These are phyloP conservation scores for Scomberomorus guttatus DNA, from an alignment of 2,797 vertebrate species.

Conservation along the genomic window DNA sequence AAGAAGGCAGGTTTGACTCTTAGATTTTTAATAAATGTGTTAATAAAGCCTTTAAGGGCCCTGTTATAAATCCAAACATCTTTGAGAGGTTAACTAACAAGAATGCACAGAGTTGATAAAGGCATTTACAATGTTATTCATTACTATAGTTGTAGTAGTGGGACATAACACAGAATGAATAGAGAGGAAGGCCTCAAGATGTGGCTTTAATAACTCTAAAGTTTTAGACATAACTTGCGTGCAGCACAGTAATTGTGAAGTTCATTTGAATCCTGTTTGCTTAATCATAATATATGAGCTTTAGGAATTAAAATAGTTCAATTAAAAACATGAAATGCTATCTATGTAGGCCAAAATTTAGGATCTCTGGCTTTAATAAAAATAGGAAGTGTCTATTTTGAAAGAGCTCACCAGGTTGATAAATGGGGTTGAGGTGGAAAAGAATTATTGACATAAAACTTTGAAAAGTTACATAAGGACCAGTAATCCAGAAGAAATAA, in stretches of 20 bases:
- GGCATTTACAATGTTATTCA: background rate
- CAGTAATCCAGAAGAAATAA: background rate
- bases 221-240: background rate
- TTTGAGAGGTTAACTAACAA: background rate
- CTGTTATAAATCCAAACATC: background rate
- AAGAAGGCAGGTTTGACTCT: too few relatives aligned
- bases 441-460: background rate
- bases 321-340: background rate
- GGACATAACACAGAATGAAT: background rate
- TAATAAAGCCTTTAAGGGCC: background rate
- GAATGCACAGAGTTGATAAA: background rate
- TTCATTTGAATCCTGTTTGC: background rate
- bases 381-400: background rate
- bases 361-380: slow-evolving; percentile 2
- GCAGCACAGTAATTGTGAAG: background rate
- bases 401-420: background rate
- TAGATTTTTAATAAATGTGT: background rate
- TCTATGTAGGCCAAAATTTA: background rate
- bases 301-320: background rate
- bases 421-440: background rate
- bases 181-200: background rate
- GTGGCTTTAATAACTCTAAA: background rate
- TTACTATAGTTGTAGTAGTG: background rate
- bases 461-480: background rate
- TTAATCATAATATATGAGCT: background rate